Percentiles rank a stretch among this genome's conserved stretches.
These are phyloP conservation scores for Genyomyrus donnyi DNA, from an alignment of 2,113 vertebrate genomes.

Conservation along the genomic window DNA sequence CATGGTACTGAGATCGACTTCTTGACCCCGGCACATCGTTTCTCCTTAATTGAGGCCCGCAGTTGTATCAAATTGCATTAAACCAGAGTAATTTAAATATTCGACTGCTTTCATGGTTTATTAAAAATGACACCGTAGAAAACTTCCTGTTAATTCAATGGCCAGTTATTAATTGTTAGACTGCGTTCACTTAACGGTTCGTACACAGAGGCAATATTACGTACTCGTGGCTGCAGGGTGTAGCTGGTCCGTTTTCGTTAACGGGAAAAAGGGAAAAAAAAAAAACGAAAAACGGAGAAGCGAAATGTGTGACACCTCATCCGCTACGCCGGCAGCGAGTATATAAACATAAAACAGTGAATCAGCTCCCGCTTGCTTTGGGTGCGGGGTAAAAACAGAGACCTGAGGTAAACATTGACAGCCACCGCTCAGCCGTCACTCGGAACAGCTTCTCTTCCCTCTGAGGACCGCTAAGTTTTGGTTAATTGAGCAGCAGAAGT, in stretches of 20 bases:
- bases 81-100: background rate
- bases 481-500: background rate
- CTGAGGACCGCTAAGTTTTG: background rate
- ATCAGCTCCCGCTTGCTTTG: background rate
- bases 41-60: background rate
- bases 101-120: background rate
- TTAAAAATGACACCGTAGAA: background rate
- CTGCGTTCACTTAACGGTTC: background rate
- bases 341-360: background rate
- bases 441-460: background rate
- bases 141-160: background rate
- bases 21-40: background rate
- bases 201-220: background rate
- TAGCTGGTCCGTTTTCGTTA: background rate
- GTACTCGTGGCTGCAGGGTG: background rate
- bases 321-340: background rate
- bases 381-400: background rate
- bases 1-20: conserved; percentile 1
- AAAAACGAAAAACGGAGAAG: background rate
- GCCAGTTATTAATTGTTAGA: background rate
- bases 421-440: background rate
- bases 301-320: background rate
- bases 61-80: background rate
- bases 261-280: background rate
- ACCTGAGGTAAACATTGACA: background rate